Evolutionary conservation across 2,113 vertebrate species (phyloP).

Genomic region (Psephotus haematonotus): DNA sequence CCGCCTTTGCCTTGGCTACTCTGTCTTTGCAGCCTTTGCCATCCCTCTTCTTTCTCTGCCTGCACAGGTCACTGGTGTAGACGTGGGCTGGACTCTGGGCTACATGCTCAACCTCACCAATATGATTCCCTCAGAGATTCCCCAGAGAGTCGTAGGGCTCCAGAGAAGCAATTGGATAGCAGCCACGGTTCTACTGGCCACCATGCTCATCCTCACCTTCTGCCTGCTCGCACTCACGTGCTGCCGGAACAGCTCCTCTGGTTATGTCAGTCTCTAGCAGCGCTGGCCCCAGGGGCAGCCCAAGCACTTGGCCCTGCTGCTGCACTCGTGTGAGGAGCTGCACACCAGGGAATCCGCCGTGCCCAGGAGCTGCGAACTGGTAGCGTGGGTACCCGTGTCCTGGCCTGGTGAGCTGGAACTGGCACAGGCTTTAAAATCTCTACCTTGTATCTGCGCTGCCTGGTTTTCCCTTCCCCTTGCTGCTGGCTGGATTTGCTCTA

Average conservation of each 20-base stretch:
- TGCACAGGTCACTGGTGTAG: conserved; percentile 71
- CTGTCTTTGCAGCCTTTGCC: background rate
- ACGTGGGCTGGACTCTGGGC: conserved; percentile 86
- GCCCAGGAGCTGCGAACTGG: background rate
- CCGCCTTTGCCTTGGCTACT: background rate
- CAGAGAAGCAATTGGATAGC: conserved; percentile 67
- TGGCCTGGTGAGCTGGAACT: background rate
- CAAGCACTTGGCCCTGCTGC: background rate
- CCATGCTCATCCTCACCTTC: conserved; percentile 25
- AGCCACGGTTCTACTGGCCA: conserved; percentile 66
- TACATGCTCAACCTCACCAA: conserved; percentile 87
- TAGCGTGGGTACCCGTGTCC: no score
- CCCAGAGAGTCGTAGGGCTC: conserved; percentile 53
- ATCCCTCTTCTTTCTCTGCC: background rate
- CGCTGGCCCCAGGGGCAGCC: background rate
- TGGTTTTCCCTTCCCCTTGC: background rate
- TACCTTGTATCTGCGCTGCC: background rate
- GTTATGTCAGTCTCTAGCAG: conserved; percentile 28
- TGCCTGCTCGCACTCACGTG: background rate
- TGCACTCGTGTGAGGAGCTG: background rate
- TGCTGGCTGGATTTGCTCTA: background rate
- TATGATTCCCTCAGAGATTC: conserved; percentile 76
- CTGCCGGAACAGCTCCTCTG: background rate
- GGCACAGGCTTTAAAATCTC: background rate
- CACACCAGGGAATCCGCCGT: accelerated